Percentiles rank a stretch among this genome's conserved stretches.
phyloP scores from a whole-genome alignment of 2,113 vertebrate genomes.

The Sturnus vulgaris region DNA sequence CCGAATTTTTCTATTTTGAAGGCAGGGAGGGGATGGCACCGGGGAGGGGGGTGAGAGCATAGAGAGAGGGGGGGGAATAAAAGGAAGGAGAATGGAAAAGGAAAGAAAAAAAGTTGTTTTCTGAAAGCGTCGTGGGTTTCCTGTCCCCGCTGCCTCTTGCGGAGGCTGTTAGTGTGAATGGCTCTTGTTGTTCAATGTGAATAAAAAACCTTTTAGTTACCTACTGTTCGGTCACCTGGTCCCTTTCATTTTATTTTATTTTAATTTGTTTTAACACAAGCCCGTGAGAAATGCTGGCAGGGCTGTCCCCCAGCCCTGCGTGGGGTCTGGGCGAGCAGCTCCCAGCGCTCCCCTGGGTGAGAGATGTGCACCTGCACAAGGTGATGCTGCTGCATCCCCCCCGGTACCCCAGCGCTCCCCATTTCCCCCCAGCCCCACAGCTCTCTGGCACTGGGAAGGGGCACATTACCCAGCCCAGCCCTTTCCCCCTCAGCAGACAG shows the following conservation, averaged over 20 bases:
- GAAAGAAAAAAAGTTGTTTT: constrained; percentile 35
- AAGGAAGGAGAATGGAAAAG: background rate
- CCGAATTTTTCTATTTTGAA: constrained; percentile 68
- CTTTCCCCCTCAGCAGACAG: background rate
- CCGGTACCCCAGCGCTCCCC: fast-evolving
- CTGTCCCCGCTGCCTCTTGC: constrained; percentile 50
- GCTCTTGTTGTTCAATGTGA: constrained; percentile 79
- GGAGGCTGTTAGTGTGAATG: constrained; percentile 57
- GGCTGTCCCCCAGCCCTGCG: background rate
- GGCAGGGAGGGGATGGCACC: background rate
- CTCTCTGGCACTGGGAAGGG: too few species aligned
- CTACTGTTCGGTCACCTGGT: constrained; percentile 45
- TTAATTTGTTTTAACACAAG: background rate
- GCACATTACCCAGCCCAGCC: background rate
- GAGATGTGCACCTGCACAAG: fast-evolving
- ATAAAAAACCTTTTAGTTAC: constrained; percentile 78
- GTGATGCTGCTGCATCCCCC: background rate
- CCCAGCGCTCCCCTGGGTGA: fast-evolving
- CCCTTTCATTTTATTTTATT: constrained; percentile 5
- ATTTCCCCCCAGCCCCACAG: background rate
- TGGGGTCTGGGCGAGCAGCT: background rate
- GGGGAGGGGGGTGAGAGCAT: background rate
- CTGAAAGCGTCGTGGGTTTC: constrained; percentile 43
- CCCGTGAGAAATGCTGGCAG: background rate
- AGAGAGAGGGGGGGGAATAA: background rate